Conservation (phyloP, 2,113 vertebrate species). For the Perca schrenkii region DNA sequence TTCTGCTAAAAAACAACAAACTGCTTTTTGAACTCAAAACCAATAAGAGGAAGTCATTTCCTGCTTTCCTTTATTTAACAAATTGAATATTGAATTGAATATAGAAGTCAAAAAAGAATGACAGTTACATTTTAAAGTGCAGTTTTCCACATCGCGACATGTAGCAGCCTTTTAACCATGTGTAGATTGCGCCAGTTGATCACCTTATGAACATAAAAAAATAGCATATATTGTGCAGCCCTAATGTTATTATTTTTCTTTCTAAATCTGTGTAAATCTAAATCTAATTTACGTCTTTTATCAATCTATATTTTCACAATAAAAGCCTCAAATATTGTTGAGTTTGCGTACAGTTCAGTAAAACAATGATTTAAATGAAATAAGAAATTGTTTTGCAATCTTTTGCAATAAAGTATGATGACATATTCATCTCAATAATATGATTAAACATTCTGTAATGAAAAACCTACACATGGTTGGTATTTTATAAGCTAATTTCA, state of each 20-base stretch:
- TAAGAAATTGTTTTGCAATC: neutral
- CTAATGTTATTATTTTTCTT: neutral
- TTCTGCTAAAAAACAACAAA: too few species aligned
- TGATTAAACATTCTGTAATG: neutral
- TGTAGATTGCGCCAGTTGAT: too few species aligned
- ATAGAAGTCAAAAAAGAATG: too few species aligned
- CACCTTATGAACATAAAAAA: too few species aligned
- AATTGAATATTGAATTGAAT: too few species aligned
- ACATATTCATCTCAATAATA: neutral
- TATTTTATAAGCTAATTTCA: neutral
- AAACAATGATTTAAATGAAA: neutral
- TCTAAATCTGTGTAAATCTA: neutral
- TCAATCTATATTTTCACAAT: neutral
- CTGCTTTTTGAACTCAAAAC: too few species aligned
- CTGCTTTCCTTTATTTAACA: too few species aligned
- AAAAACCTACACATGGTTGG: neutral
- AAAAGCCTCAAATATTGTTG: neutral
- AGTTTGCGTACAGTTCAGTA: neutral
- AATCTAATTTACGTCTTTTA: neutral
- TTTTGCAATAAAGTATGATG: neutral
- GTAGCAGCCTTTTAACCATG: too few species aligned
- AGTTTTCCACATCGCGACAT: too few species aligned
- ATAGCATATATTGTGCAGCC: too few species aligned
- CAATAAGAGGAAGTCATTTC: too few species aligned
- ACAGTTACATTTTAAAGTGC: too few species aligned